A percentile compares a stretch with the other conserved stretches of the same genome.
Evolutionary conservation across 2,888 invertebrate species (phyloP).

Genomic region (Aleiodes alternator): DNA sequence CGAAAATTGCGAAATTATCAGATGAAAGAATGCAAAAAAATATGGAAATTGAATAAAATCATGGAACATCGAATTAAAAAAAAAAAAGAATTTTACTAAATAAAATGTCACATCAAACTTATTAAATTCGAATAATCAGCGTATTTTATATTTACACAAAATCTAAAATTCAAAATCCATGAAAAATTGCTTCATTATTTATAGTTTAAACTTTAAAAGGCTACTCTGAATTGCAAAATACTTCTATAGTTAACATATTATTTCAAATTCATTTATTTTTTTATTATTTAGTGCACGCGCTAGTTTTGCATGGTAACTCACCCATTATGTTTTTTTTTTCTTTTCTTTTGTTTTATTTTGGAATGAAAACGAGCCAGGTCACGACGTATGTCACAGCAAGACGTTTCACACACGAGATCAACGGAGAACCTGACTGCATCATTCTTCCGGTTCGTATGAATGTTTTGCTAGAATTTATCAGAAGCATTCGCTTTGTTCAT

Average conservation of each 20-base stretch:
- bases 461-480: conserved; percentile 47
- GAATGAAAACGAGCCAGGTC: conserved; percentile 80
- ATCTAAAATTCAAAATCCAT: neutral
- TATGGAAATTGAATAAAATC: too few relatives aligned
- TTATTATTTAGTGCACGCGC: conserved; percentile 55
- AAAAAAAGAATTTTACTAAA: neutral
- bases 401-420: conserved; percentile 77
- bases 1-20: neutral
- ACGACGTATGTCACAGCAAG: conserved; percentile 90
- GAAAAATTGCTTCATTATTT: too few relatives aligned
- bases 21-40: too few relatives aligned
- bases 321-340: conserved; percentile 54
- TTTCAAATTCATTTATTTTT: conserved; percentile 32
- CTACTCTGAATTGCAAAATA: too few relatives aligned
- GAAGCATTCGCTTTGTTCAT: conserved; percentile 26
- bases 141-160: neutral
- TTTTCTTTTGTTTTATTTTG: conserved; percentile 76
- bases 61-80: too few relatives aligned
- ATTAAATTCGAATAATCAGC: neutral
- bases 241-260: too few relatives aligned
- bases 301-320: conserved; percentile 66
- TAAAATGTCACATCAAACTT: neutral
- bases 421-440: conserved; percentile 69
- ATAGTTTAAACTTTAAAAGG: too few relatives aligned
- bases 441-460: conserved; percentile 71